A percentile compares a stretch with the other conserved stretches of the same genome.
These are phyloP conservation scores for Pachycephus smyrnensis DNA, from an alignment of 2,888 invertebrate genomes.

Conservation along the genomic window DNA sequence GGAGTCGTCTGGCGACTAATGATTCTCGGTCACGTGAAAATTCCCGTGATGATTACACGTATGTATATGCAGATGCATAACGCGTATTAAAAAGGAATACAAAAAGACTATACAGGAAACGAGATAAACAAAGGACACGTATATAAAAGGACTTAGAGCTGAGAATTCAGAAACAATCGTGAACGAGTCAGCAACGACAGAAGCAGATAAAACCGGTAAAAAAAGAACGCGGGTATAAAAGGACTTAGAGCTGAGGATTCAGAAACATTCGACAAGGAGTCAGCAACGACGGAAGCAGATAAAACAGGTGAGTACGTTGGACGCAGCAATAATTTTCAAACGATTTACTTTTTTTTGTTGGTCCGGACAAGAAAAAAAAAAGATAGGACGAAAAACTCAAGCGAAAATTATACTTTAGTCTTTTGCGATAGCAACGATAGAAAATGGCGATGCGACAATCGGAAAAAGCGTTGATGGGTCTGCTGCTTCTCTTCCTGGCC, in stretches of 20 bases:
- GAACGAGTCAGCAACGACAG: neutral
- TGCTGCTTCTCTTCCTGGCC: neutral
- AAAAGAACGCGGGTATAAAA: neutral
- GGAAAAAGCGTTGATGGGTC: neutral
- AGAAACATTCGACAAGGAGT: neutral
- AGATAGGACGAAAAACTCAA: neutral
- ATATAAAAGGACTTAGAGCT: neutral
- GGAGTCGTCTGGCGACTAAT: conserved; percentile 19
- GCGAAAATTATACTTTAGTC: neutral
- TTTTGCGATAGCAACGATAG: conserved; percentile 12
- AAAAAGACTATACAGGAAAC: neutral
- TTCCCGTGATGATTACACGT: neutral
- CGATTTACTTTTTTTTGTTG: neutral
- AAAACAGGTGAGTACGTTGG: neutral
- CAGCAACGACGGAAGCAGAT: neutral
- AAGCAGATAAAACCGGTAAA: neutral
- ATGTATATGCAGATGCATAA: neutral
- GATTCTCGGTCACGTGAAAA: conserved; percentile 18
- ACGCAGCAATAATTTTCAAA: neutral
- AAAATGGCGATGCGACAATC: conserved; percentile 30
- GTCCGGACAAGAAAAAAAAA: neutral
- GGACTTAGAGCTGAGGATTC: neutral
- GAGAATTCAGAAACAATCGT: neutral
- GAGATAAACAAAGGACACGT: neutral
- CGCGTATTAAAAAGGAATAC: neutral